A percentile compares a stretch with the other conserved stretches of the same genome.
phyloP scores from a whole-genome alignment of 2,888 invertebrate genomes.

The Conus canariensis region DNA sequence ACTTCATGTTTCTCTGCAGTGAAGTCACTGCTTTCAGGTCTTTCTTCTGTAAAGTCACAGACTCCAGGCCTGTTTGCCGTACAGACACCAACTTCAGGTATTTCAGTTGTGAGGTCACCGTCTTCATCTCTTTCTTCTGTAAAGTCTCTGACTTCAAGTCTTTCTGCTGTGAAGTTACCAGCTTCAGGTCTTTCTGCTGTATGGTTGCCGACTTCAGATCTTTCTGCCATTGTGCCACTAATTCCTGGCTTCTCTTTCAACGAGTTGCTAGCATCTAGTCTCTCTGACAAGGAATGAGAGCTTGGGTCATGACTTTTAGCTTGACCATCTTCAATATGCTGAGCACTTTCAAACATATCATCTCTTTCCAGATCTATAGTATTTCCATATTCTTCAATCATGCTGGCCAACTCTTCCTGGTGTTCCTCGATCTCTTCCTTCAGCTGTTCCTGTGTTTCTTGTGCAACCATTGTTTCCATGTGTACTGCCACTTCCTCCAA shows the following conservation, averaged over 20 bases:
- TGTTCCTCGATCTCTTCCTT: conserved; percentile 5
- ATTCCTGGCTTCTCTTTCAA: neutral
- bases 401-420: conserved; percentile 11
- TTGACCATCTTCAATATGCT: too few relatives aligned
- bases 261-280: too few relatives aligned
- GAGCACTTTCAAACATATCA: neutral
- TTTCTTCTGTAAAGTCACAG: neutral
- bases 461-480: conserved; percentile 31
- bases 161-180: neutral
- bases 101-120: neutral
- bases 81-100: neutral
- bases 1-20: neutral
- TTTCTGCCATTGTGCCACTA: neutral
- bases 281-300: too few relatives aligned
- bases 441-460: neutral
- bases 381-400: conserved; percentile 16
- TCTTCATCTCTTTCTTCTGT: neutral
- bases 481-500: conserved; percentile 11
- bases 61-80: neutral
- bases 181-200: neutral
- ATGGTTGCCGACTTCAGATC: neutral
- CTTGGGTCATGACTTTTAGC: too few relatives aligned
- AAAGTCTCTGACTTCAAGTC: neutral
- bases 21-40: neutral
- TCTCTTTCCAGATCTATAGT: neutral